Percentiles rank a stretch among this genome's conserved stretches.
Evolutionary conservation across 2,888 invertebrate genomes (phyloP).

Genomic region (Drosophila pegasa): DNA sequence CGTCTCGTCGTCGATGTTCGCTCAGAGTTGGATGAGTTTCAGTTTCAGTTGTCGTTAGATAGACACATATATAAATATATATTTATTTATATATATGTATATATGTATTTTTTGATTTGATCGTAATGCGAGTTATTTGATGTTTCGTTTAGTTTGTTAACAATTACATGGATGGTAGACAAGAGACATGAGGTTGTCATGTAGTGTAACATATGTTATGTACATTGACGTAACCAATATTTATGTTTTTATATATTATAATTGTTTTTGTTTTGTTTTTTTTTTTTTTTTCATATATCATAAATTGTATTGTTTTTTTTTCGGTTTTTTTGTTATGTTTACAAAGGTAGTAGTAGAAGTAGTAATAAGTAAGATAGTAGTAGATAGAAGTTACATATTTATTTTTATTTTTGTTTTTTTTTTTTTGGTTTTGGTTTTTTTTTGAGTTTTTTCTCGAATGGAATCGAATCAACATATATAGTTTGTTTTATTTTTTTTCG

Average conservation of each 20-base stretch:
- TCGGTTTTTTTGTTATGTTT: slow-evolving; percentile 48
- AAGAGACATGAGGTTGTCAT: slow-evolving; percentile 39
- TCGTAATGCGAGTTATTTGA: slow-evolving; percentile 23
- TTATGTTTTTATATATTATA: slow-evolving; percentile 13
- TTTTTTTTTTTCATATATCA: slow-evolving; percentile 27
- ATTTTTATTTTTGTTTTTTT: slow-evolving; percentile 36
- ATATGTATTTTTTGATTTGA: neutral
- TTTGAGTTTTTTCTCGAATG: slow-evolving; percentile 20
- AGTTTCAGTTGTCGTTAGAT: slow-evolving; percentile 11
- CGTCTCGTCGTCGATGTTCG: slow-evolving; percentile 18
- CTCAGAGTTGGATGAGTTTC: slow-evolving; percentile 32
- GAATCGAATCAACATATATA: slow-evolving; percentile 23
- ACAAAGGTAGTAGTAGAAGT: slow-evolving; percentile 69
- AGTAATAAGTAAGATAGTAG: slow-evolving; percentile 70
- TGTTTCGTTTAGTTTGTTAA: slow-evolving; percentile 10
- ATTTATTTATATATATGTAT: slow-evolving; percentile 5
- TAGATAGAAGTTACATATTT: slow-evolving; percentile 68
- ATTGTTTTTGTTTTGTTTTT: slow-evolving; percentile 29
- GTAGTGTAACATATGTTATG: slow-evolving; percentile 37
- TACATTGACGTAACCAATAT: slow-evolving; percentile 52
- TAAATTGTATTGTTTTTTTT: slow-evolving; percentile 27
- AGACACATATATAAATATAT: neutral
- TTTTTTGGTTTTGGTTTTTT: slow-evolving; percentile 22
- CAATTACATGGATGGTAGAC: slow-evolving; percentile 44
- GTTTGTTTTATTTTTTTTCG: slow-evolving; percentile 23